Conservation (phyloP, 2,113 vertebrate genomes). For the Bungarus multicinctus region DNA sequence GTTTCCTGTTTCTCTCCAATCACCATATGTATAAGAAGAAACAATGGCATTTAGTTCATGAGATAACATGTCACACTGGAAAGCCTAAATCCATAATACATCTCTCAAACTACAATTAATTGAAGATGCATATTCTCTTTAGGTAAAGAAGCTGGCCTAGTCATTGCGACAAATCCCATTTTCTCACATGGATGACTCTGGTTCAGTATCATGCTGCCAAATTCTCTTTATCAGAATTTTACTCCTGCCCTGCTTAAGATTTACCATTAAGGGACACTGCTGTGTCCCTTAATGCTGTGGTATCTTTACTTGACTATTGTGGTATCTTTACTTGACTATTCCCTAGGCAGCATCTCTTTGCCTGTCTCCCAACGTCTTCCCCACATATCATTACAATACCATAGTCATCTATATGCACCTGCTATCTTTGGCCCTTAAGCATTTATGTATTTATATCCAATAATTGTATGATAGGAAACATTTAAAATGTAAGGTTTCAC, state of each 20-base stretch:
- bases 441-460: background rate
- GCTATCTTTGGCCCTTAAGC: background rate
- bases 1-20: background rate
- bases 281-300: background rate
- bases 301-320: no score
- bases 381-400: background rate
- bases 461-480: background rate
- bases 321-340: background rate
- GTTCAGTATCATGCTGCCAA: background rate
- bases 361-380: background rate
- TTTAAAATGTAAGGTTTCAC: background rate
- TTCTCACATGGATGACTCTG: background rate
- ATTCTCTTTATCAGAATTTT: background rate
- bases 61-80: background rate
- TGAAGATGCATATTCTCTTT: background rate
- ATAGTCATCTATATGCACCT: background rate
- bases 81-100: background rate
- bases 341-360: background rate
- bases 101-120: background rate
- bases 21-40: background rate
- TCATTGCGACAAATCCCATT: background rate
- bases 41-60: background rate
- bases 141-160: background rate
- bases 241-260: background rate
- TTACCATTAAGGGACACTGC: background rate